phyloP scores from a whole-genome alignment of 2,113 vertebrate genomes.

The Xenus cinereus region DNA sequence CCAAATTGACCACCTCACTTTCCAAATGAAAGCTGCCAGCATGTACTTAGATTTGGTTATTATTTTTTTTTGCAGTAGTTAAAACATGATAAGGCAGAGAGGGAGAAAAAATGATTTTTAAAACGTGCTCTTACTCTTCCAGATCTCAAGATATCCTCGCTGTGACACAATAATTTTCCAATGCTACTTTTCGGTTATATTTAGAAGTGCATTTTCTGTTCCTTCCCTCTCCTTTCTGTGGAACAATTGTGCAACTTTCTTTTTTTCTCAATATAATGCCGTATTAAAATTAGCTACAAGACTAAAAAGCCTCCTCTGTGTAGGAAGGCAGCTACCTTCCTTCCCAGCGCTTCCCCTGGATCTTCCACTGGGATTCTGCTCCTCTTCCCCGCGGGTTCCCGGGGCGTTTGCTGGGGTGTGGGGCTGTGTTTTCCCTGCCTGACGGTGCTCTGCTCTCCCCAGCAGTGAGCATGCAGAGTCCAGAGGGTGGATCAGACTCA shows the following conservation, averaged over 20 bases:
- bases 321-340: neutral
- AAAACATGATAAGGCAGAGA: neutral
- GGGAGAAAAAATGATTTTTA: neutral
- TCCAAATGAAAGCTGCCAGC: neutral
- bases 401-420: neutral
- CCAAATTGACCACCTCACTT: neutral
- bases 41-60: neutral
- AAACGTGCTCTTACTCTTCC: neutral
- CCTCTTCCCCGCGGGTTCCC: neutral
- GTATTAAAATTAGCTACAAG: neutral
- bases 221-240: slow-evolving; percentile 42
- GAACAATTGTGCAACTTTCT: slow-evolving; percentile 40
- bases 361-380: neutral
- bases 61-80: neutral
- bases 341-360: neutral
- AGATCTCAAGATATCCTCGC: neutral
- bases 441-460: slow-evolving; percentile 1
- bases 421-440: neutral
- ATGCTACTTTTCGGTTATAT: slow-evolving; percentile 10
- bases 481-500: slow-evolving; percentile 86
- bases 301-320: neutral
- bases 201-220: slow-evolving; percentile 51
- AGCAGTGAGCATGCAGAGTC: slow-evolving; percentile 92
- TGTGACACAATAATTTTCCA: slow-evolving; percentile 49
- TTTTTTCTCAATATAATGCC: neutral